Base-by-base conservation (phyloP, 2,113 vertebrate genomes). In the Xiphophorus couchianus region DNA sequence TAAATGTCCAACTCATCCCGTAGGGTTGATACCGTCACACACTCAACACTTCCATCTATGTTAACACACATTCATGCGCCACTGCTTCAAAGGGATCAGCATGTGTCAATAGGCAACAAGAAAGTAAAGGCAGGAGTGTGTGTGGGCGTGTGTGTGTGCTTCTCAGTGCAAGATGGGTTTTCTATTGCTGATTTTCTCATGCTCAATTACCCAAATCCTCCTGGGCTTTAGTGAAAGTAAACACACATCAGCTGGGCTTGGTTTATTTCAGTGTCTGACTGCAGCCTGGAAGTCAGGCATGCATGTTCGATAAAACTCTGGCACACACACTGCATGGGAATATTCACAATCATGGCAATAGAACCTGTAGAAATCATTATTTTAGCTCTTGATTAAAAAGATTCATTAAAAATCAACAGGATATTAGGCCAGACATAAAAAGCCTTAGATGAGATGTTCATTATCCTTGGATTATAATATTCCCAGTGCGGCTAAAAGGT, bases 201-300 rank as follows among this genome's bases (percentile, higher is more conserved):
- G 93, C 93, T 95, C 93, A 94, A 94, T 94, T 94, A 95, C 90
- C 89, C 92, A 86, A 58, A 85, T 65, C 91, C 92, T 90, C 92
- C 66, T 76, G 91, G 81, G 94, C 91, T 73, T 82, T 79, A 76
- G 90, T 37, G 83, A 90, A 86, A 89, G 87, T 93, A 92, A 93
- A 93, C 93, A 94, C 90, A 90, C 87, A 94, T 95, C 92, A 93
- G 90, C 91, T 94, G 91, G 89, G 87, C 81, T 85, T 91, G 89
- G 93, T 93, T 95, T 93, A 92, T 91, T 93, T 92, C 89, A 86
- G 90, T 90, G 84, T 93, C 93, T 92, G 93, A 89, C 90, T 81
- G 91, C 85, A 93, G 86, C 93, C 88, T 81, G 70, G 86, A 93
- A 92, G 89, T 86, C 89, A 91, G 60, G 30, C 73, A 73, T 79